phyloP scores from a whole-genome alignment of 2,113 vertebrate species.

The Gasterosteus aculeatus region DNA sequence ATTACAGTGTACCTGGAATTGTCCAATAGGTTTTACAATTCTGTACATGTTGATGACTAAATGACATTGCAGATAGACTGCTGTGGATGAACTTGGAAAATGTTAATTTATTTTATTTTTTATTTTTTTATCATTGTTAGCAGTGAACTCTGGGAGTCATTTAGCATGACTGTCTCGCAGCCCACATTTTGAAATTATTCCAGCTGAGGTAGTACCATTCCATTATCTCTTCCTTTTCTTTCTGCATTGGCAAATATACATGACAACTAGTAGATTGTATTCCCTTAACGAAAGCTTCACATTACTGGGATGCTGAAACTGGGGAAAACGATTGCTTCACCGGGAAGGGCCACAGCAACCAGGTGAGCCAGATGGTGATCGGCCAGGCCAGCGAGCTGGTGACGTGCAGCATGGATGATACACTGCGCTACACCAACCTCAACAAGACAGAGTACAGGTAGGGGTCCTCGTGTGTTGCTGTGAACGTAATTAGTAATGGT shows the following conservation, averaged over 20 bases:
- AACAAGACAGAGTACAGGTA: slow-evolving; percentile 91
- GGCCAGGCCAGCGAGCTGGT: slow-evolving; percentile 85
- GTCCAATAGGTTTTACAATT: not conserved
- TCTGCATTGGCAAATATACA: not conserved
- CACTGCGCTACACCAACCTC: slow-evolving; percentile 88
- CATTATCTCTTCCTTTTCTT: not conserved
- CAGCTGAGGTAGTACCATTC: not conserved
- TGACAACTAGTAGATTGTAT: not conserved
- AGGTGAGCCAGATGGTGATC: slow-evolving; percentile 87
- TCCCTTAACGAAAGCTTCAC: slow-evolving; percentile 84
- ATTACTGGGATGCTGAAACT: slow-evolving; percentile 94
- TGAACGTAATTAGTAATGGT: not conserved
- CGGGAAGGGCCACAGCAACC: slow-evolving; percentile 95
- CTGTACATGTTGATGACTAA: not conserved
- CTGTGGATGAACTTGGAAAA: not conserved
- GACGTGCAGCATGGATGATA: slow-evolving; percentile 97
- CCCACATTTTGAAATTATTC: not conserved
- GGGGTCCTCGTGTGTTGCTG: not conserved
- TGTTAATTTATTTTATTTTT: not conserved
- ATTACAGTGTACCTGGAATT: not conserved
- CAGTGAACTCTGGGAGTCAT: not conserved
- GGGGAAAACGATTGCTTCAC: slow-evolving; percentile 89
- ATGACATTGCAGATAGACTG: no score
- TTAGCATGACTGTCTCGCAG: not conserved
- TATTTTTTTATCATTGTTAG: no score